Percentiles rank a stretch among this genome's conserved stretches.
Evolutionary conservation across 2,113 vertebrate genomes (phyloP).

Genomic region (Acanthisitta chloris): DNA sequence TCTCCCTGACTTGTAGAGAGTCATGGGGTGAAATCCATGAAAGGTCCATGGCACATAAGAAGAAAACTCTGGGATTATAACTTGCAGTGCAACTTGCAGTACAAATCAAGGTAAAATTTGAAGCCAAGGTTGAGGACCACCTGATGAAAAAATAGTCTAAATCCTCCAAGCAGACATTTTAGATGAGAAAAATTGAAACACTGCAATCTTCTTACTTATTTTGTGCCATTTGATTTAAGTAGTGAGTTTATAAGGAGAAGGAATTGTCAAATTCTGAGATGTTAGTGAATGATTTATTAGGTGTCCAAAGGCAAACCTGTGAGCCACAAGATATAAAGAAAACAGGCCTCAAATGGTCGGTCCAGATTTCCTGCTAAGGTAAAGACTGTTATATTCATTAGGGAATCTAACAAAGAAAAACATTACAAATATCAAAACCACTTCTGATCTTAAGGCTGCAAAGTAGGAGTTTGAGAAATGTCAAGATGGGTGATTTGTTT

Average conservation of each 20-base stretch:
- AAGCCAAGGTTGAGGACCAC: neutral
- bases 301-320: slow-evolving; percentile 72
- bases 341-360: slow-evolving; percentile 73
- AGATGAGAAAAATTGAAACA: neutral
- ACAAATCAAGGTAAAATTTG: neutral
- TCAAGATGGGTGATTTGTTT: slow-evolving; percentile 57
- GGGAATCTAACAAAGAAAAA: slow-evolving; percentile 67
- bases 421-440: slow-evolving; percentile 37
- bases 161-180: neutral
- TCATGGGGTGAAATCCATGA: slow-evolving; percentile 1
- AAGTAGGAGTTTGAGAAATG: slow-evolving; percentile 47
- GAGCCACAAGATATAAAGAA: slow-evolving; percentile 72
- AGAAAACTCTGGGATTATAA: slow-evolving; percentile 4
- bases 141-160: neutral
- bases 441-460: neutral
- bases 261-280: slow-evolving; percentile 70
- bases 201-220: neutral
- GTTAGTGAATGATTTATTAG: slow-evolving; percentile 78
- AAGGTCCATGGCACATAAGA: neutral
- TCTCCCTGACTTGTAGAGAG: slow-evolving; percentile 6
- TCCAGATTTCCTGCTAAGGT: slow-evolving; percentile 75
- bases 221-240: slow-evolving; percentile 36
- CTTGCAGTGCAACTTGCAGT: neutral
- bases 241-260: neutral
- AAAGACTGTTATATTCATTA: slow-evolving; percentile 81